phyloP scores from a whole-genome alignment of 2,113 vertebrate genomes.

The Oryzias celebensis region DNA sequence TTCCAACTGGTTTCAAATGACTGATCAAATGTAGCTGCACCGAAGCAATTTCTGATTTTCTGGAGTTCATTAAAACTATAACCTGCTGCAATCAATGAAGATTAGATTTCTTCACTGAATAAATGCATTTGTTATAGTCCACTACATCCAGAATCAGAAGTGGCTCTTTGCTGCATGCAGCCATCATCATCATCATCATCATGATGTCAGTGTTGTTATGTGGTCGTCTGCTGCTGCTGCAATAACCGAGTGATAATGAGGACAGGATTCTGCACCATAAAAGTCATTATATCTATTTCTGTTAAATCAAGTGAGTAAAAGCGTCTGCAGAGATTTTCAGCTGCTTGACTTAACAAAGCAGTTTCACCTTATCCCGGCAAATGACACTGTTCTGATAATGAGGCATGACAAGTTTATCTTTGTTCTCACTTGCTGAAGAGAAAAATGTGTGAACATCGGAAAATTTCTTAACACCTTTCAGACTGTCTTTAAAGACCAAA shows the following conservation, averaged over 20 bases:
- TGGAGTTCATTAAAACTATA: background rate
- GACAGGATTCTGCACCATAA: background rate
- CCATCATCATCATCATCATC: constrained; percentile 1
- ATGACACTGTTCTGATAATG: constrained; percentile 12
- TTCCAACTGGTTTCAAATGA: too few relatives aligned
- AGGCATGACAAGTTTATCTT: background rate
- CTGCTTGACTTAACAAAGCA: background rate
- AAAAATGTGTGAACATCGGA: background rate
- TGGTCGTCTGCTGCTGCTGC: background rate
- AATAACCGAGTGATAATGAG: background rate
- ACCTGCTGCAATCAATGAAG: background rate
- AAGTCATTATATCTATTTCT: background rate
- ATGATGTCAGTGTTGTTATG: background rate
- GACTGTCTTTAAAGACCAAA: background rate
- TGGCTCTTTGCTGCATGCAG: background rate
- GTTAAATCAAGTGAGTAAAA: constrained; percentile 1
- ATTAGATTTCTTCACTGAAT: background rate
- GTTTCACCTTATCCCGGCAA: constrained; percentile 13
- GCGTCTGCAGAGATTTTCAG: background rate
- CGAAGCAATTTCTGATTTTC: too few relatives aligned
- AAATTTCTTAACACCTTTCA: constrained; percentile 23
- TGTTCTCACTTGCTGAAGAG: background rate
- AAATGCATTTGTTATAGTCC: background rate
- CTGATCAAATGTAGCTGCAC: too few relatives aligned
- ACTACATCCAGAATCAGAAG: background rate